Conservation (phyloP, 2,888 invertebrate species). For the Xanthia togata region DNA sequence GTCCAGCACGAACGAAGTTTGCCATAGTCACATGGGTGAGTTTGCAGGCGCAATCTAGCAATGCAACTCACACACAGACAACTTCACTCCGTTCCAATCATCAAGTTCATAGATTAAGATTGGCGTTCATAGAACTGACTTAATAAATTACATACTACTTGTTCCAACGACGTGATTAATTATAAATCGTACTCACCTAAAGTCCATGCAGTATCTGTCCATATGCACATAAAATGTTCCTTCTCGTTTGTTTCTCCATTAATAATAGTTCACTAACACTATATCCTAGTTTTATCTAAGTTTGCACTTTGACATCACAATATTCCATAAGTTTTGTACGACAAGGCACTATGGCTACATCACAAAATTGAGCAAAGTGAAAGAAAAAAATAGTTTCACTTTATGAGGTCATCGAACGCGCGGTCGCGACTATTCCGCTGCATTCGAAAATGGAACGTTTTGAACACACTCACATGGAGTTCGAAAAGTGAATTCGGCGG, state of each 20-base stretch:
- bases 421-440: slow-evolving; percentile 74
- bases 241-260: slow-evolving; percentile 65
- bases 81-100: slow-evolving; percentile 85
- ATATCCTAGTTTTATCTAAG: slow-evolving; percentile 79
- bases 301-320: slow-evolving; percentile 89
- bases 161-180: slow-evolving; percentile 49
- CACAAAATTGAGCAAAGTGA: slow-evolving; percentile 88
- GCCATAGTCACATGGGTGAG: slow-evolving; percentile 76
- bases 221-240: slow-evolving; percentile 77
- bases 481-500: slow-evolving; percentile 79
- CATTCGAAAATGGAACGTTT: slow-evolving; percentile 80
- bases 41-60: slow-evolving; percentile 83
- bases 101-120: slow-evolving; percentile 90
- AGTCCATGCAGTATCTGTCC: slow-evolving; percentile 80
- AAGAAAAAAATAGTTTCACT: slow-evolving; percentile 82
- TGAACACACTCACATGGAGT: slow-evolving; percentile 73
- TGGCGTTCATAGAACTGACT: slow-evolving; percentile 81
- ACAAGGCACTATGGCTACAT: slow-evolving; percentile 87
- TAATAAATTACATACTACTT: slow-evolving; percentile 66
- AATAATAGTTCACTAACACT: slow-evolving; percentile 81
- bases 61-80: slow-evolving; percentile 80
- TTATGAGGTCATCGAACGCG: slow-evolving; percentile 83
- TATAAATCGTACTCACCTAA: slow-evolving; percentile 78
- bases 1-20: slow-evolving; percentile 68
- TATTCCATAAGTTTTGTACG: slow-evolving; percentile 82